These are phyloP conservation scores for Operophtera brumata DNA, from an alignment of 2,888 invertebrate species.

Conservation along the genomic window DNA sequence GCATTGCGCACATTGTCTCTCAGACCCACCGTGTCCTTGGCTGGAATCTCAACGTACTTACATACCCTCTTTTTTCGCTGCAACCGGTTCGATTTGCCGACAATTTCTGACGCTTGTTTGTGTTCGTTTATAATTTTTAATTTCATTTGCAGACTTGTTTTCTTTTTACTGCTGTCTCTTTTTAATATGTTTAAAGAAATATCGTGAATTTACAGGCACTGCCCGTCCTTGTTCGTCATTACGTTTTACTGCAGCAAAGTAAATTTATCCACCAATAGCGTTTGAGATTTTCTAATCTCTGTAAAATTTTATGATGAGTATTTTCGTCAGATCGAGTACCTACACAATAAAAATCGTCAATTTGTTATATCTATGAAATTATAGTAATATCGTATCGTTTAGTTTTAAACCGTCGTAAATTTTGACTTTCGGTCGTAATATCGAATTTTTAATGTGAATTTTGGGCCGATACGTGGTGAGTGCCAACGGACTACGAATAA, in stretches of 20 bases:
- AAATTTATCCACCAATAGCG: conserved; percentile 32
- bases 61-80: conserved; percentile 45
- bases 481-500: conserved; percentile 59
- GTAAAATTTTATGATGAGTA: conserved; percentile 52
- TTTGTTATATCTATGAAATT: conserved; percentile 52
- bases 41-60: conserved; percentile 68
- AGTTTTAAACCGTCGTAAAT: conserved; percentile 73
- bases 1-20: conserved; percentile 65
- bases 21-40: conserved; percentile 66
- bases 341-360: conserved; percentile 52
- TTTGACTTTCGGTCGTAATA: conserved; percentile 75
- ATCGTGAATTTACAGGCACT: conserved; percentile 14
- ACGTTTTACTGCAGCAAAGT: conserved; percentile 20
- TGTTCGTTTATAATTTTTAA: conserved; percentile 30
- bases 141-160: conserved; percentile 29
- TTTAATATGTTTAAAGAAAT: conserved; percentile 18
- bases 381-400: conserved; percentile 56
- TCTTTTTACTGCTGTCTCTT: conserved; percentile 44
- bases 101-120: conserved; percentile 34
- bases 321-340: conserved; percentile 60
- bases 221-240: conserved; percentile 22
- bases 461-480: conserved; percentile 54
- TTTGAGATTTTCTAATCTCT: conserved; percentile 27
- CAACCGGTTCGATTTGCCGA: conserved; percentile 66
- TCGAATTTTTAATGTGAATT: conserved; percentile 66